Base-by-base conservation (phyloP, 2,888 invertebrate species). In the Allolobophora icterica region DNA sequence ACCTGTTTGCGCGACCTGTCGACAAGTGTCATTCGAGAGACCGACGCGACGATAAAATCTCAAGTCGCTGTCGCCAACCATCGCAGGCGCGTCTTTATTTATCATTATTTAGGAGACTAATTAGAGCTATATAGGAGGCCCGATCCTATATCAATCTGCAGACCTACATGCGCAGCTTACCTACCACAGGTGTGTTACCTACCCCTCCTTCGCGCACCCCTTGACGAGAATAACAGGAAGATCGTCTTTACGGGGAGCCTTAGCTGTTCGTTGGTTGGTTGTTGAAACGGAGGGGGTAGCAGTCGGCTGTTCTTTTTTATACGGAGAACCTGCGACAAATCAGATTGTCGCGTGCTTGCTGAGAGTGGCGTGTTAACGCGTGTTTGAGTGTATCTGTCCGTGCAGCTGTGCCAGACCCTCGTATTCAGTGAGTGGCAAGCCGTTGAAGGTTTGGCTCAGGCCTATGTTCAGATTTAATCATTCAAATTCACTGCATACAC, bases 71-170 rank as follows among this genome's bases (percentile, higher is more conserved):
- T 71, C 71, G 71, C n/a, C 71, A n/a, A n/a, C 71, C 30, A 71
- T n/a, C 71, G 71, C n/a, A n/a, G 1, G 30, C n/a, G 71, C 8
- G 4, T 71, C n/a, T n/a, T 5, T 71, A 71, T 71, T 71, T 71
- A 71, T 71, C 71, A 71, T 71, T n/a, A 71, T 71, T 71, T 71
- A 71, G 71, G 30, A n/a, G 71, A 71, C 71, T 71, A 71, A 71
- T 71, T 71, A 71, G n/a, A 13, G 8, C 71, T 30, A 71, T 71
- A 71, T 71, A 71, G 71, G 71, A 71, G 71, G 71, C 71, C 30
- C 71, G 71, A 11, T 4, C 19, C 21, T 71, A n/a, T n/a, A n/a
- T n/a, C 71, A 8, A 24, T 52, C 6, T 11, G 52, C 24, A 52
- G 52, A 52, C 52, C 21, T 45, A 52, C 52, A 21, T 52, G 52